Conservation (phyloP, 2,113 vertebrate species). For the Coptodon rendalli region DNA sequence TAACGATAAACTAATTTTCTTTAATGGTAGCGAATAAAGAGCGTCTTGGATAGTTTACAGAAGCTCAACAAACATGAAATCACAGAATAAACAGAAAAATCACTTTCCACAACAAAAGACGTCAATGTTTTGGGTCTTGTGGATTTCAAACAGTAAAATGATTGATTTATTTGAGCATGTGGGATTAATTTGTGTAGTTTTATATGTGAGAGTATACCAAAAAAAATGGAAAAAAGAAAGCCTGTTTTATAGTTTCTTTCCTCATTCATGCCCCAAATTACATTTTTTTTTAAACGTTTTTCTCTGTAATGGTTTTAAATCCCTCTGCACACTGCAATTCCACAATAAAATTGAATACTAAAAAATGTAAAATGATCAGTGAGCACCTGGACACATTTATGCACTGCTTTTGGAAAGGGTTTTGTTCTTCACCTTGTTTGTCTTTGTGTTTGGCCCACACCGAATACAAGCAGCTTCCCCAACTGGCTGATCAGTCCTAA, state of each 20-base stretch:
- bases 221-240: background rate
- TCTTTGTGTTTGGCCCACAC: slow-evolving; percentile 83
- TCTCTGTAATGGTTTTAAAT: background rate
- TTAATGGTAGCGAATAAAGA: background rate
- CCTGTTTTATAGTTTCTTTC: background rate
- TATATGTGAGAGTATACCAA: background rate
- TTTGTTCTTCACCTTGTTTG: slow-evolving; percentile 74
- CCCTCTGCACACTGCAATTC: background rate
- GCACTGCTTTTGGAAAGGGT: background rate
- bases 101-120: background rate
- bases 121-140: background rate
- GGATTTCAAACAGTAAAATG: background rate
- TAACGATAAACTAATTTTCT: background rate
- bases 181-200: background rate
- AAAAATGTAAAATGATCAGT: background rate
- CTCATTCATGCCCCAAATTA: background rate
- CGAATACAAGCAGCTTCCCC: slow-evolving; percentile 75
- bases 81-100: background rate
- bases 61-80: background rate
- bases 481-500: slow-evolving; percentile 73
- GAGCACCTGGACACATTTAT: background rate
- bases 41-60: accelerated
- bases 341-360: background rate
- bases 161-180: background rate
- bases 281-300: accelerated